Evolutionary conservation across 2,113 vertebrate species (phyloP).

Genomic region (Thunnus maccoyii): DNA sequence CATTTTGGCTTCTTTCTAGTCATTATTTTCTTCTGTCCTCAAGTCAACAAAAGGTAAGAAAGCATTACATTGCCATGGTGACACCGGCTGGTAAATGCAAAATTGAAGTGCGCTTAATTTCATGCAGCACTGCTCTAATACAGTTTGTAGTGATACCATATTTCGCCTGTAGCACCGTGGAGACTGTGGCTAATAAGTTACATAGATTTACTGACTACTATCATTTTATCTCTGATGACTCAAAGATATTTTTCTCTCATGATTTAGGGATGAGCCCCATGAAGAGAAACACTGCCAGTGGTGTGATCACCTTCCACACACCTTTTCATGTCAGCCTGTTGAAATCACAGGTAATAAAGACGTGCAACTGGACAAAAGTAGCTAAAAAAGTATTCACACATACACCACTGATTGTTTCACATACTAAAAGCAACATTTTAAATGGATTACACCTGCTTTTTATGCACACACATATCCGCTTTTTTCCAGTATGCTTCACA

Average conservation of each 20-base stretch:
- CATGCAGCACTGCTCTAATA: background rate
- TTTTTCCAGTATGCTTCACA: background rate
- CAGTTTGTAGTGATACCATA: background rate
- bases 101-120: background rate
- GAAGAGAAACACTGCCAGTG: slow-evolving; percentile 35
- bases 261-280: slow-evolving; percentile 40
- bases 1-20: background rate
- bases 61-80: background rate
- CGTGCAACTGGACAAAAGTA: background rate
- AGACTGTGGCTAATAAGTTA: background rate
- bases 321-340: slow-evolving; percentile 21
- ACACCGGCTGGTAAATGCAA: background rate
- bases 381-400: background rate
- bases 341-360: slow-evolving; percentile 39
- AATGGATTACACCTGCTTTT: background rate
- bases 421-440: background rate
- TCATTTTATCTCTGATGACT: background rate
- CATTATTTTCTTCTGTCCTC: background rate
- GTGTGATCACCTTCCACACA: slow-evolving; percentile 52
- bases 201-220: no score
- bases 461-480: background rate
- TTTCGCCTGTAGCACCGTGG: background rate
- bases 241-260: background rate
- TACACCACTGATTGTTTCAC: background rate
- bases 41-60: slow-evolving; percentile 43